phyloP scores from a whole-genome alignment of 1,140 invertebrate genomes.

The Melitaea cinxia region DNA sequence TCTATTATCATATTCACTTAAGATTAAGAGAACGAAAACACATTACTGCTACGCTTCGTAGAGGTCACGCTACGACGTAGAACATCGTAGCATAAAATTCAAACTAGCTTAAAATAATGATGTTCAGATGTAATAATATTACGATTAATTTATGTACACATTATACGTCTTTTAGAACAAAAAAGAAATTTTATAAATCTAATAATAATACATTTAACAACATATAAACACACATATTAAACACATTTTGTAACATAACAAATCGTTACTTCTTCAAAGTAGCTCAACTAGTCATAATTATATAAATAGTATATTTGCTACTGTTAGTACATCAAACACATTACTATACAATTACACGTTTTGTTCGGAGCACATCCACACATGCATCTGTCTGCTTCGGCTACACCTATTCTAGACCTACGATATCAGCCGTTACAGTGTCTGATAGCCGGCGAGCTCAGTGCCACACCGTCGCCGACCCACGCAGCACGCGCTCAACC shows the following conservation, averaged over 20 bases:
- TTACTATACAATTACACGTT: slow-evolving; percentile 21
- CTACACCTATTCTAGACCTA: slow-evolving; percentile 64
- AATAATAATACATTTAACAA: background rate
- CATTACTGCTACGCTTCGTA: background rate
- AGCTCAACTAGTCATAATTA: too few species aligned
- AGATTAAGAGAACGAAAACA: background rate
- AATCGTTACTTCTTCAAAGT: too few species aligned
- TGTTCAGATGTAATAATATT: too few species aligned
- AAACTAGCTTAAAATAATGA: background rate
- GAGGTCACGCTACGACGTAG: background rate
- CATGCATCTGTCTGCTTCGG: slow-evolving; percentile 23
- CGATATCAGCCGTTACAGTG: slow-evolving; percentile 60
- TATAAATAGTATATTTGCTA: background rate
- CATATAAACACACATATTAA: background rate
- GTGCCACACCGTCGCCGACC: slow-evolving; percentile 60
- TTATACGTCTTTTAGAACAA: background rate
- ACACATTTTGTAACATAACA: too few species aligned
- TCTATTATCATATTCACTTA: background rate
- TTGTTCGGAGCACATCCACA: slow-evolving; percentile 20
- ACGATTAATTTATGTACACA: background rate
- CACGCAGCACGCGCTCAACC: slow-evolving; percentile 59
- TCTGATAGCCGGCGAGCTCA: slow-evolving; percentile 64
- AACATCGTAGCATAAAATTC: background rate
- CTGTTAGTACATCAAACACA: background rate
- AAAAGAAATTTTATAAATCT: background rate